A percentile compares a stretch with the other conserved stretches of the same genome.
Evolutionary conservation across 2,113 vertebrate genomes (phyloP).

Genomic region (Ammospiza caudacuta): DNA sequence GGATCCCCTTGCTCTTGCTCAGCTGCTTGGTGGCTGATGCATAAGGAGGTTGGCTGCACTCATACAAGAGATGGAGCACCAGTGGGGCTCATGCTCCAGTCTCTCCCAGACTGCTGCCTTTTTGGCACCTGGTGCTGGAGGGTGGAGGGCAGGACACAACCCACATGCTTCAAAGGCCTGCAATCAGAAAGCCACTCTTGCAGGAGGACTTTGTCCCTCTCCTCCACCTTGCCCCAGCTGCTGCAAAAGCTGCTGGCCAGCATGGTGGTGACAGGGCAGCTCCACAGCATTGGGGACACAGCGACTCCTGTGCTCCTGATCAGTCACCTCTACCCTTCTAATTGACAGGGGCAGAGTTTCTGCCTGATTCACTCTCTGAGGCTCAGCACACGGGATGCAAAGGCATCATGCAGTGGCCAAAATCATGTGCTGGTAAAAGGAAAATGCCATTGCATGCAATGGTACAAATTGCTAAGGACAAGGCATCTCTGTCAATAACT

Average conservation of each 20-base stretch:
- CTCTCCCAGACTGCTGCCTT: not conserved
- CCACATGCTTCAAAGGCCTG: rapidly evolving
- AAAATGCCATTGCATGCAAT: not conserved
- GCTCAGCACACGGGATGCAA: rapidly evolving
- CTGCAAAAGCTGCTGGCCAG: not conserved
- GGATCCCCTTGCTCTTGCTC: not conserved
- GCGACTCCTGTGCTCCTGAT: not conserved
- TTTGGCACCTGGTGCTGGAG: not conserved
- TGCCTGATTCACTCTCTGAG: not conserved
- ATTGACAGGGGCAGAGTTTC: not conserved
- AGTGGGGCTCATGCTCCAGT: not conserved
- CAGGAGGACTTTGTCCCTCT: not conserved
- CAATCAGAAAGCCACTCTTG: not conserved
- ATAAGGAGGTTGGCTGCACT: not conserved
- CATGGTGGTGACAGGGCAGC: rapidly evolving
- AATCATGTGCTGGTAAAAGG: not conserved
- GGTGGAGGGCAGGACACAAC: not conserved
- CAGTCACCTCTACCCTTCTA: not conserved
- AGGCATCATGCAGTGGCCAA: not conserved
- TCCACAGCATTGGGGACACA: rapidly evolving
- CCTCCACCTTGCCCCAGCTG: not conserved
- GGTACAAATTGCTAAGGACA: not conserved
- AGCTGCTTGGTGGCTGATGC: not conserved
- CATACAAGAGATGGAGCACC: too few species aligned
- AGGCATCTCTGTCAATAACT: not conserved